These are phyloP conservation scores for Stenolophus ochropezus DNA, from an alignment of 2,888 invertebrate species.

Conservation along the genomic window DNA sequence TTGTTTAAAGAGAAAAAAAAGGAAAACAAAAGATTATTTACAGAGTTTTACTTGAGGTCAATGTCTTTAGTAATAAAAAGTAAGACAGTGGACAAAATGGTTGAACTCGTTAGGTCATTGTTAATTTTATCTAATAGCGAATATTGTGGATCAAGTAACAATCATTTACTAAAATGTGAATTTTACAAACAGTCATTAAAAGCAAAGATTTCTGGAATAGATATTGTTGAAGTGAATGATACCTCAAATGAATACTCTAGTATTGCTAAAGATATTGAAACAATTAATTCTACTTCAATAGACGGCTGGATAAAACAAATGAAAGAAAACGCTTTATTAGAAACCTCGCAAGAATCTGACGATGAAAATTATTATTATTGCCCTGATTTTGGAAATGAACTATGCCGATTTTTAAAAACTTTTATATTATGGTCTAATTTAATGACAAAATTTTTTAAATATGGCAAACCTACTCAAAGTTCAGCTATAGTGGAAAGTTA, in stretches of 20 bases:
- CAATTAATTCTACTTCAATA: background rate
- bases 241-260: background rate
- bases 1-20: background rate
- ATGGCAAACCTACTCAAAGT: background rate
- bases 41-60: background rate
- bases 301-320: background rate
- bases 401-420: slow-evolving; percentile 2
- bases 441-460: background rate
- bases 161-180: background rate
- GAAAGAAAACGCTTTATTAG: background rate
- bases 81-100: background rate
- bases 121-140: background rate
- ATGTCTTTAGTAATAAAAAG: background rate
- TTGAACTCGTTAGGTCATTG: background rate
- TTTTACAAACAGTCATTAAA: background rate
- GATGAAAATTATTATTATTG: background rate
- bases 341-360: background rate
- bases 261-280: background rate
- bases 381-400: background rate
- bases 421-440: background rate
- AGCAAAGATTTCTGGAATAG: background rate
- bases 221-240: background rate
- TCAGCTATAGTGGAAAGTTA: background rate
- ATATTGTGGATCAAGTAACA: background rate
- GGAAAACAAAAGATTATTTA: background rate